phyloP scores from a whole-genome alignment of 2,888 invertebrate genomes.

The Macrosiphum euphorbiae region DNA sequence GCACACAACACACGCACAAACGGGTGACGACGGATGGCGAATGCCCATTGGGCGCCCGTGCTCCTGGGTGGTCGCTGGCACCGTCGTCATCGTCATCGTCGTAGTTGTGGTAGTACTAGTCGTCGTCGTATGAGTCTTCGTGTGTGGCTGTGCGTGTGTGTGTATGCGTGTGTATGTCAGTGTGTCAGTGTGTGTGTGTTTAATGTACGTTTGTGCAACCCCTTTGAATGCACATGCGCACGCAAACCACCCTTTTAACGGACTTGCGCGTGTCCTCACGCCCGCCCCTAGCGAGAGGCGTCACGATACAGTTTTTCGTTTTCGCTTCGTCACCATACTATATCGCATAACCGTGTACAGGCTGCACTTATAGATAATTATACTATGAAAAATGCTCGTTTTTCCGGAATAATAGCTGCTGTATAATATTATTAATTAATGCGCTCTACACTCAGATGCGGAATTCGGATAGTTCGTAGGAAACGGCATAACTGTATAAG shows the following conservation, averaged over 20 bases:
- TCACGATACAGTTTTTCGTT: neutral
- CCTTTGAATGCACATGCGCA: neutral
- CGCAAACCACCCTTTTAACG: neutral
- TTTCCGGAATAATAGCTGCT: neutral
- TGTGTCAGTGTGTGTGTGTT: neutral
- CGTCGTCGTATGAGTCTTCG: conserved; percentile 39
- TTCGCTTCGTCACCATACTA: neutral
- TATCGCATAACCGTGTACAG: neutral
- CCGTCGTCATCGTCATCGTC: conserved; percentile 17
- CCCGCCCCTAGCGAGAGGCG: neutral
- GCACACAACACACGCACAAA: neutral
- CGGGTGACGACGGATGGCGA: conserved; percentile 27
- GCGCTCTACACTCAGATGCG: neutral
- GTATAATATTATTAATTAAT: neutral
- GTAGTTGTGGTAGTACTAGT: conserved; percentile 26
- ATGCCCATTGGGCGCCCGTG: conserved; percentile 55
- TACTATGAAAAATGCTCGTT: neutral
- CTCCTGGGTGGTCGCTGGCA: conserved; percentile 52
- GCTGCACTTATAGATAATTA: neutral
- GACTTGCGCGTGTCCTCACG: neutral
- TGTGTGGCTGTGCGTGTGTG: conserved; percentile 53
- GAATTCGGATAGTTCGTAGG: neutral
- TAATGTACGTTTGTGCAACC: conserved; percentile 8
- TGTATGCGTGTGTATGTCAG: neutral
- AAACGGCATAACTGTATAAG: neutral